Evolutionary conservation across 2,797 vertebrate genomes (phyloP), one percentile per base, ranked within the genome.

Genomic region (Epinephelus awoara): DNA sequence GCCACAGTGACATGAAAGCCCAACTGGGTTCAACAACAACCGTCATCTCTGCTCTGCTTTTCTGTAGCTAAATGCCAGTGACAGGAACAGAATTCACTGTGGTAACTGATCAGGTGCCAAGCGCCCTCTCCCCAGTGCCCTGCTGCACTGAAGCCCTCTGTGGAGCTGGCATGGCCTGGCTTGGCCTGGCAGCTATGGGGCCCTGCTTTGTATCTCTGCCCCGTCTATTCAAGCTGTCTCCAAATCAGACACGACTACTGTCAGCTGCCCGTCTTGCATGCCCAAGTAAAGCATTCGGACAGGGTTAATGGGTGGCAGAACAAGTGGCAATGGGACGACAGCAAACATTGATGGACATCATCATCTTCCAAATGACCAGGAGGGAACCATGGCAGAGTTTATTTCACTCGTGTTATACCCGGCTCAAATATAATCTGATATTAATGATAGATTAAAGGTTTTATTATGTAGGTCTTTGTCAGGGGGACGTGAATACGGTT

Each of bases 81-180:
- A 93, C 91, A 89, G 90, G 77, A 87, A 91, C 87, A 89, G 88
- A 92, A 93, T 90, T 93, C 82, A 77, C 89, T 91, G 88, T 90
- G 91, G 89, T 83, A 90, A 93, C 86, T 89, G 90, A 93, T 93
- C 86, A 83, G 89, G 88, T 91, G 89, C 93, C 93, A 93, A 86
- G 88, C 38, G 59, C 76, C 83, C 80, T 87, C 86, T 91, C 89
- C 88, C 87, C 79, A 52, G 77, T 89, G 83, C 83, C 86, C 73
- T 72, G 80, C 84, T 86, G 77, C 82, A 85, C 84, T 47, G 66
- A 88, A 86, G 88, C 87, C 83, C 85, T 90, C 79, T 68, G 63
- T 79, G 72, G 84, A 80, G 85, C 85, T 88, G 89, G 86, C 87
- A 82, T 83, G 84, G 84, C 85, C 66, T 56, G 66, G 67, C 63